Base-by-base conservation (phyloP, 2,888 invertebrate genomes). In the Fissipunctia ypsillon region DNA sequence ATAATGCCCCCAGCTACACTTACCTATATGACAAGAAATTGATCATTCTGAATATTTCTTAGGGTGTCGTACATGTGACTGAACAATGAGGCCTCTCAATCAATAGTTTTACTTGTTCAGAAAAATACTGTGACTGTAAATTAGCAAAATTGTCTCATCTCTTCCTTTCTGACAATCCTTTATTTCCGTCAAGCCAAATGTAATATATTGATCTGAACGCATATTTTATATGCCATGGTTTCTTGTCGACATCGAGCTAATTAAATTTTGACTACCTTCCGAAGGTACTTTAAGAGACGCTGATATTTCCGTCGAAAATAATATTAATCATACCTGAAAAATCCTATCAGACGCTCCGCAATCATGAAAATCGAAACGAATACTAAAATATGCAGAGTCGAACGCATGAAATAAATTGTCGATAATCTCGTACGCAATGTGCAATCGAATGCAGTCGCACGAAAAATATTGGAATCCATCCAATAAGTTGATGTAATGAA, bases 401-500 rank as follows among this genome's bases (percentile, higher is more conserved):
- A 83, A 84, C 76, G 80, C 80, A 84, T 78, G 88, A 84, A 92
- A 92, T 91, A 90, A 90, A 79, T 83, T 88, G 88, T 88, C 90
- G 90, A 91, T 91, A 90, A 90, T 91, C 90, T 90, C 89, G 90
- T 90, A 90, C 90, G 90, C 88, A 85, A 88, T 90, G 90, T 91
- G 92, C 93, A 93, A 91, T 92, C 90, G 90, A 89, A 94, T 91
- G 93, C 93, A 94, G 88, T 93, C 92, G 92, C 87, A 91, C 92
- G 94, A 92, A 92, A 94, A 95, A 94, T 94, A 94, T 95, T 95
- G 95, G 95, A 95, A 92, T 90, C 90, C 86, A 88, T 95, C 96
- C 96, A 96, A 96, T 94, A 95, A 93, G 90, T 93, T 92, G 91
- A 90, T 91, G 94, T 95, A 95, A 95, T 95, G 95, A 95, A 95